Conservation (phyloP, 2,797 vertebrate genomes). For the Bufotes viridis region DNA sequence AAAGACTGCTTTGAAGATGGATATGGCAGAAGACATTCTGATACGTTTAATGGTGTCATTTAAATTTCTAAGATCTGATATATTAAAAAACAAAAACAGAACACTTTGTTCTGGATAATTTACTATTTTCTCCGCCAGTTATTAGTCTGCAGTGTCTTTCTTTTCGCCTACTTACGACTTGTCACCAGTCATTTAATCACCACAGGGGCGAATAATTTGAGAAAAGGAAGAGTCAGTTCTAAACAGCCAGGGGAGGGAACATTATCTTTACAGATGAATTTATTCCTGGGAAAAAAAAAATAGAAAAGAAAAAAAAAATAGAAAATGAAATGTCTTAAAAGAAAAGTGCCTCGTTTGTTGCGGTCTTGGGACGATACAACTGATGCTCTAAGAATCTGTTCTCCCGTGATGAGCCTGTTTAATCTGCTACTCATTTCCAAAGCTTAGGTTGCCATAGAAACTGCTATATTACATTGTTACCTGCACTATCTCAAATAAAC, state of each 20-base stretch:
- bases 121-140: constrained; percentile 46
- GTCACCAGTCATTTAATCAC: constrained; percentile 60
- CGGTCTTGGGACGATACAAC: constrained; percentile 57
- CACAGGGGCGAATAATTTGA: constrained; percentile 56
- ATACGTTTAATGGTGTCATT: constrained; percentile 38
- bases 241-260: constrained; percentile 55
- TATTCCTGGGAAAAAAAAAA: constrained; percentile 30
- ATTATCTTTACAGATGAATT: constrained; percentile 61
- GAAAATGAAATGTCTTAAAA: constrained; percentile 45
- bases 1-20: neutral
- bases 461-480: constrained; percentile 69
- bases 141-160: constrained; percentile 38
- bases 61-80: constrained; percentile 23
- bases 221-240: constrained; percentile 46
- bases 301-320: neutral
- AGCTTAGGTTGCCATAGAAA: constrained; percentile 76
- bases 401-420: constrained; percentile 72
- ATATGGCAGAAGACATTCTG: neutral
- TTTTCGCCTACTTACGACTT: constrained; percentile 33
- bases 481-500: constrained; percentile 69
- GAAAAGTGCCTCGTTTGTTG: constrained; percentile 59
- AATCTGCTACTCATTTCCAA: constrained; percentile 70
- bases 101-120: constrained; percentile 56
- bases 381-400: constrained; percentile 67
- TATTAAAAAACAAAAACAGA: constrained; percentile 34